Evolutionary conservation across 2,113 vertebrate species (phyloP), one percentile per base, ranked within the genome.

Genomic region (Hippocampus barbouri): DNA sequence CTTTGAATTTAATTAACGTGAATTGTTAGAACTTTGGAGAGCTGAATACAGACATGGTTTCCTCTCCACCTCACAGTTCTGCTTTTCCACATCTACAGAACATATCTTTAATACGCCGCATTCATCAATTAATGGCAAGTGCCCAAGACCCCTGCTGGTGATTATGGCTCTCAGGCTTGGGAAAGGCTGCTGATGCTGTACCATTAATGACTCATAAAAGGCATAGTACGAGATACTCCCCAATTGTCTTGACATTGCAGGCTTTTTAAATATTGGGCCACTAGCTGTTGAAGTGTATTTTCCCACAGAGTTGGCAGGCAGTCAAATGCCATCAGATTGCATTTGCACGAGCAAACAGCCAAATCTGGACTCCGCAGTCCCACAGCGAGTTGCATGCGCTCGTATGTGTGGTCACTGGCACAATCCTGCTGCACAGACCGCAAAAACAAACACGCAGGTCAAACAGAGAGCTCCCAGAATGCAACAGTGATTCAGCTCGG

Each of bases 341-440:
- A 84, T 84, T 86, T 90, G 83, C 84, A 86, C 79, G 80, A 80
- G 85, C 74, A 88, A 89, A 90, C 85, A 83, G 69, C 49, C 73
- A 77, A 81, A 79, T 85, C 87, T 86, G 86, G 85, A 89, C 87
- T 85, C 72, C 81, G 45, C 80, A 71, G 78, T 85, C 83, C 81
- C 80, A 1, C 65, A 51, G 72, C 70, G 79, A 73, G 79, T 79
- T 87, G 74, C 72, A 34, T 74, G 59, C 20, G 45, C 62, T 85
- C 73, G 83, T 83, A 85, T 88, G 73, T 89, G 86, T 83, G 75
- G 79, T 68, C 30, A 73, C 74, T 61, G 63, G 72, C 79, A 43
- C 78, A 70, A 83, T 85, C 74, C 83, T 60, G 78, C 75, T 75
- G 79, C 81, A 79, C 77, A 77, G 79, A 74, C 76, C 1, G 43